A percentile compares a stretch with the other conserved stretches of the same genome.
These are phyloP conservation scores for Camelus dromedarius DNA, from an alignment of 2,113 vertebrate genomes.

Conservation along the genomic window DNA sequence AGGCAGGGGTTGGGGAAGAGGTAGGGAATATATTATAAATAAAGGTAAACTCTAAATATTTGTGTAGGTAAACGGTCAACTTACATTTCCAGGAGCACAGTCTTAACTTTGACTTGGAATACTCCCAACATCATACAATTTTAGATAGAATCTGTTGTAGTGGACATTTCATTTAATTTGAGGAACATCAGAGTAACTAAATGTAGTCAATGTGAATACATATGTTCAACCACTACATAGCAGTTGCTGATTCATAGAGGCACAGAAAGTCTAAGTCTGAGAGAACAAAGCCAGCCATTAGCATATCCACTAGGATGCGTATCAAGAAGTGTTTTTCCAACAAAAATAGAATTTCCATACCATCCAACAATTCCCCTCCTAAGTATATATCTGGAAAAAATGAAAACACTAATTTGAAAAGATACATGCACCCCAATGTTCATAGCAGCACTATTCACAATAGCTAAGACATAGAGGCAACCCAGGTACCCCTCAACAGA, in stretches of 20 bases:
- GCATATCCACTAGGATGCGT: neutral
- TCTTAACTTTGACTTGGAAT: conserved; percentile 11
- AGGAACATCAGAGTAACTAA: conserved; percentile 16
- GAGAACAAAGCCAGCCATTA: neutral
- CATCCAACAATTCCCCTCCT: too few species aligned
- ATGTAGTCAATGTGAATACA: neutral
- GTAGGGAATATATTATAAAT: neutral
- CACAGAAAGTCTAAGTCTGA: neutral
- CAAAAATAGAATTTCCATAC: too few species aligned
- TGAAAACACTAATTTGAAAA: too few species aligned
- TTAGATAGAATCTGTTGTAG: neutral
- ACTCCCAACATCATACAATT: neutral
- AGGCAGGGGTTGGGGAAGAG: neutral
- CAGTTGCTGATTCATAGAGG: neutral
- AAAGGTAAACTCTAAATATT: conserved; percentile 36
- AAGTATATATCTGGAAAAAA: too few species aligned
- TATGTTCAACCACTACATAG: neutral
- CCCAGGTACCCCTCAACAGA: too few species aligned
- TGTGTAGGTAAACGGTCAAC: conserved; percentile 8
- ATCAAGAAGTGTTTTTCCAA: neutral
- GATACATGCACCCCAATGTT: too few species aligned
- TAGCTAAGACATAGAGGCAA: too few species aligned
- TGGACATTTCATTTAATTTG: conserved; percentile 16
- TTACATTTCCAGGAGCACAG: neutral
- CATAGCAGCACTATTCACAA: too few species aligned